phyloP scores from a whole-genome alignment of 2,797 vertebrate species.

The Poeciliopsis infans region DNA sequence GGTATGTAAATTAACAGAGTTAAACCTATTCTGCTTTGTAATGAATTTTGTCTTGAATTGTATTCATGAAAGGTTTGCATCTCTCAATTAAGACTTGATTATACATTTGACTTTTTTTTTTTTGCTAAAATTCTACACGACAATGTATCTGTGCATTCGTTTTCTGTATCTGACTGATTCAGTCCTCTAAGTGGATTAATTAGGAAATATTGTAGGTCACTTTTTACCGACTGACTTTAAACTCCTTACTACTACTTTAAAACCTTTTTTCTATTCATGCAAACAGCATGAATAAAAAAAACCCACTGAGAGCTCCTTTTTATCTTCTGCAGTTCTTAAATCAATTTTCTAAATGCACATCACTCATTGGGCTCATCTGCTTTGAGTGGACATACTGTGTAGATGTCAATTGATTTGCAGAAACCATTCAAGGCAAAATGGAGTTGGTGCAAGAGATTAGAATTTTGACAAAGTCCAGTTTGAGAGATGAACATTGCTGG shows the following conservation, averaged over 20 bases:
- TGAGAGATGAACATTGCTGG: neutral
- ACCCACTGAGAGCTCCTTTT: constrained; percentile 13
- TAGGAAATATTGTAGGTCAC: neutral
- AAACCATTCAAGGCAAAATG: constrained; percentile 24
- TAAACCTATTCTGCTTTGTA: constrained; percentile 2
- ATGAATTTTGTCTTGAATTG: neutral
- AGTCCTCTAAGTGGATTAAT: neutral
- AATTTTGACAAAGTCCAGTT: constrained; percentile 7
- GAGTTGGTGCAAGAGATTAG: constrained; percentile 9
- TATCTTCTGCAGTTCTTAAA: constrained; percentile 13
- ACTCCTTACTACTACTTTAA: neutral
- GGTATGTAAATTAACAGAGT: constrained; percentile 2
- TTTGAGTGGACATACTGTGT: constrained; percentile 25
- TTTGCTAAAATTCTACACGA: neutral
- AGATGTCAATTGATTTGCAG: constrained; percentile 16
- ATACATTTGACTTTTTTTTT: neutral
- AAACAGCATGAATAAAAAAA: neutral
- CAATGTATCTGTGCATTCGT: neutral
- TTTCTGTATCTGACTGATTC: neutral
- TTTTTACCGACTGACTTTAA: neutral
- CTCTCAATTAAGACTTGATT: neutral
- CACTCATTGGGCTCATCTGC: constrained; percentile 32
- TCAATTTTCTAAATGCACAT: constrained; percentile 33
- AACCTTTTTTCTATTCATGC: constrained; percentile 1
- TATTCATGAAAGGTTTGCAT: neutral